A percentile compares a stretch with the other conserved stretches of the same genome.
phyloP scores from a whole-genome alignment of 2,888 invertebrate species.

The Poecilobothrus nobilitatus region DNA sequence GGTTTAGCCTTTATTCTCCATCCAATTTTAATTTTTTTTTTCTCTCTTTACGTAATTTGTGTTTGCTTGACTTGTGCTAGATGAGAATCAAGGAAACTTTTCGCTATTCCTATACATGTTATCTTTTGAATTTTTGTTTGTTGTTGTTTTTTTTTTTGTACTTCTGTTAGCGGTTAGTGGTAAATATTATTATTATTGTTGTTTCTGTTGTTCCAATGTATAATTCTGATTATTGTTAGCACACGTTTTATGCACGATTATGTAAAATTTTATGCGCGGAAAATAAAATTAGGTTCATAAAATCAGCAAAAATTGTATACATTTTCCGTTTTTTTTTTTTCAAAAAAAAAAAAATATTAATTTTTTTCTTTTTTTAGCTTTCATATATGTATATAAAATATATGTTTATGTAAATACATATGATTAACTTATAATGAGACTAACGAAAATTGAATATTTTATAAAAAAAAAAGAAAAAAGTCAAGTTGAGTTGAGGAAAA shows the following conservation, averaged over 20 bases:
- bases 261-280: background rate
- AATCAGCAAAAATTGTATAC: background rate
- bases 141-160: no score
- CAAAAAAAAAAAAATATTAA: no score
- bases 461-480: background rate
- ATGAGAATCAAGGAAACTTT: no score
- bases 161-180: no score
- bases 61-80: no score
- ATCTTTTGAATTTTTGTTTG: no score
- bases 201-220: background rate
- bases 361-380: no score
- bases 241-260: slow-evolving; percentile 6
- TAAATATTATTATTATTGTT: background rate
- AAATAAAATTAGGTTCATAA: background rate
- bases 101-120: no score
- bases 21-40: no score
- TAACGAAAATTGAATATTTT: background rate
- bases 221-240: background rate
- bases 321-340: no score
- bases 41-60: no score
- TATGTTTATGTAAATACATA: background rate
- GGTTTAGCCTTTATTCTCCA: no score
- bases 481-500: background rate
- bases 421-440: background rate
- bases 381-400: background rate